phyloP scores from a whole-genome alignment of 2,113 vertebrate genomes.

The Albula goreensis region DNA sequence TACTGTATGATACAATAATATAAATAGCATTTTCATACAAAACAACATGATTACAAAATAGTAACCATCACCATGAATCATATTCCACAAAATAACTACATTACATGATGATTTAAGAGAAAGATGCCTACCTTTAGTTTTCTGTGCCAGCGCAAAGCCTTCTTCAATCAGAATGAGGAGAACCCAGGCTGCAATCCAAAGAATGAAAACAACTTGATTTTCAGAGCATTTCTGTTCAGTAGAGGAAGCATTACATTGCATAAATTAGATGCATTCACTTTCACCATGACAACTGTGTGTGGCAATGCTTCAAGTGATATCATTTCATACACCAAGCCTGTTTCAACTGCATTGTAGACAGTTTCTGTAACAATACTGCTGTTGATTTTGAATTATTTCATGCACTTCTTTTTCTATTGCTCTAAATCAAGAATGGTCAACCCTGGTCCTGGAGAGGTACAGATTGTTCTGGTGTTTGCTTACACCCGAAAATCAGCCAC shows the following conservation, averaged over 20 bases:
- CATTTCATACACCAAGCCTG: not conserved
- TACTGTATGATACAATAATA: not conserved
- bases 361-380: not conserved
- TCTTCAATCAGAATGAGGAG: conserved; percentile 90
- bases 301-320: not conserved
- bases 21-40: not conserved
- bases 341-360: not conserved
- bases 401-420: too few species aligned
- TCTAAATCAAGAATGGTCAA: too few species aligned
- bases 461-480: too few species aligned
- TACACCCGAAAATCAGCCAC: too few species aligned
- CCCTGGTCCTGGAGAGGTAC: too few species aligned
- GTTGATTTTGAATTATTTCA: too few species aligned
- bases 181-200: conserved; percentile 78
- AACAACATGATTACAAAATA: not conserved
- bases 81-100: not conserved
- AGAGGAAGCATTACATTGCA: not conserved
- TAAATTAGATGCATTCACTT: not conserved
- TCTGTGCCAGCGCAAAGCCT: conserved; percentile 90
- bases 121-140: conserved; percentile 82
- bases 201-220: conserved; percentile 28
- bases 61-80: not conserved
- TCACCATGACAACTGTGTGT: not conserved
- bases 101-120: not conserved
- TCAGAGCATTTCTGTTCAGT: not conserved